These are phyloP conservation scores for Micronisus gabar DNA, from an alignment of 2,113 vertebrate species.

Conservation along the genomic window DNA sequence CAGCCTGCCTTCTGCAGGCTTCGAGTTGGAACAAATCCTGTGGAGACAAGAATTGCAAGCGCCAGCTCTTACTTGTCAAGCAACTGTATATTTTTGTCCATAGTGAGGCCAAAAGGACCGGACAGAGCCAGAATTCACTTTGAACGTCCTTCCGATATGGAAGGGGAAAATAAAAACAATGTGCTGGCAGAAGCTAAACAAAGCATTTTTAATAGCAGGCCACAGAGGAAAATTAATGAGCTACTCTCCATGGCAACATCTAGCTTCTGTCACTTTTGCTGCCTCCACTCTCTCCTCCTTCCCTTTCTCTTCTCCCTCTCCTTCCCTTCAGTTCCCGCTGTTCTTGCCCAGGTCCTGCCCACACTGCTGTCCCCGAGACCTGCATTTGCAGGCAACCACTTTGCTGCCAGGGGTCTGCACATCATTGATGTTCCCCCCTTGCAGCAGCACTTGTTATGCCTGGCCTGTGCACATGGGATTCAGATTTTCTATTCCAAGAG, in stretches of 20 bases:
- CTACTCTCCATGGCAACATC: constrained; percentile 49
- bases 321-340: background rate
- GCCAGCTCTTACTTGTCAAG: background rate
- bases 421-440: background rate
- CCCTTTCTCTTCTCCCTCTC: background rate
- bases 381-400: accelerated
- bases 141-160: background rate
- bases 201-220: constrained; percentile 36
- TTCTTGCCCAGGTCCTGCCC: background rate
- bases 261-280: constrained; percentile 31
- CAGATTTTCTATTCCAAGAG: background rate
- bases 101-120: accelerated
- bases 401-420: background rate
- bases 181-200: background rate
- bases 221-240: background rate
- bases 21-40: background rate
- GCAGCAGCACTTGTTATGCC: background rate
- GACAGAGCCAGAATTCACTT: background rate
- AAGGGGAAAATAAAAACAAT: background rate
- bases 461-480: background rate
- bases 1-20: background rate
- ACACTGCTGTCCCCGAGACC: background rate
- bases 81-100: background rate
- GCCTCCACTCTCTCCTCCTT: background rate
- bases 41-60: background rate